phyloP scores from a whole-genome alignment of 2,888 invertebrate genomes.

The Glyphotaelius pellucidus region DNA sequence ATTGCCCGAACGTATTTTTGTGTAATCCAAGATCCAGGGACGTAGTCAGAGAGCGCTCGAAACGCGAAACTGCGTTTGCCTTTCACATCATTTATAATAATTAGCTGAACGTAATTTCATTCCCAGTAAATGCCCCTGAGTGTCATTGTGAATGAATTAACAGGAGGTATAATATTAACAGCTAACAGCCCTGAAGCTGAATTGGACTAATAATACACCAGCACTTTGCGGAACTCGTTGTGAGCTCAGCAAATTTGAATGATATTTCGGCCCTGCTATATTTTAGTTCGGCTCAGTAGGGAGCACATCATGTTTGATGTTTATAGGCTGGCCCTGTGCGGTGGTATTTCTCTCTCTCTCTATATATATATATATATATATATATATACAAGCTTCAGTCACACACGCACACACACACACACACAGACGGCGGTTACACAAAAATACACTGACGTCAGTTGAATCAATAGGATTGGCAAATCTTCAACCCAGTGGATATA shows the following conservation, averaged over 20 bases:
- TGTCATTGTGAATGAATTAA: background rate
- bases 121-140: background rate
- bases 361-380: too few relatives aligned
- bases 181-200: background rate
- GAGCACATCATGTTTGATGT: background rate
- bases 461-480: constrained; percentile 20
- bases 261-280: constrained; percentile 17
- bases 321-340: background rate
- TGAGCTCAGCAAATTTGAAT: background rate
- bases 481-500: background rate
- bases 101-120: background rate
- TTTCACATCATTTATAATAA: background rate
- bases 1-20: background rate
- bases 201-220: background rate
- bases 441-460: constrained; percentile 27
- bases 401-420: background rate
- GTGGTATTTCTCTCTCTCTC: background rate
- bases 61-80: too few relatives aligned
- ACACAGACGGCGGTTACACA: constrained; percentile 3
- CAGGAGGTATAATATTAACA: background rate
- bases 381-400: background rate
- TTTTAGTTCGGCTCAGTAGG: background rate
- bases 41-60: background rate
- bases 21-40: constrained; percentile 4
- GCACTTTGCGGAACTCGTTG: background rate